Base-by-base conservation (phyloP, 2,888 invertebrate genomes). In the Cryptus armator region DNA sequence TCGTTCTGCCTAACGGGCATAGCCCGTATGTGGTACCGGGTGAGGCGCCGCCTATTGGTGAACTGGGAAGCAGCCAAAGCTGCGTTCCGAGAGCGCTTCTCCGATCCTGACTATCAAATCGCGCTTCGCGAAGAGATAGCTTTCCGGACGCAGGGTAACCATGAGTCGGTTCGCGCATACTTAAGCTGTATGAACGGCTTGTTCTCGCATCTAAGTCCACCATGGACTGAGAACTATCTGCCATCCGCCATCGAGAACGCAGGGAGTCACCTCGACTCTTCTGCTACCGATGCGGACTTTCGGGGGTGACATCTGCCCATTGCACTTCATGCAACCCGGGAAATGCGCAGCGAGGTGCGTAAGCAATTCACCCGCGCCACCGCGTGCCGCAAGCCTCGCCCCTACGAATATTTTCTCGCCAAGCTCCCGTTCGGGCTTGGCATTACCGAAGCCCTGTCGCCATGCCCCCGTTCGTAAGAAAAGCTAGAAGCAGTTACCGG, bases 61-160 rank as follows among this genome's bases (percentile, higher is more conserved):
- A n/a, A 64, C 4, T 74, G 74, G 74, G 29, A 9, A 0, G 14
- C 48, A 7, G 62, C 62, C 24, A 59, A 32, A 53, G n/a, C n/a
- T n/a, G n/a, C n/a, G n/a, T n/a, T n/a, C n/a, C n/a, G n/a, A n/a
- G n/a, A n/a, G n/a, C n/a, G n/a, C n/a, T n/a, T n/a, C n/a, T n/a
- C n/a, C n/a, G n/a, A n/a, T n/a, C n/a, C n/a, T n/a, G n/a, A n/a
- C 14, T 12, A 12, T 37, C 72, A 80, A n/a, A 46, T 80, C 48
- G 80, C 68, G 5, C 77, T 67, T 53, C 77, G 51, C 19, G 53
- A 53, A 14, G 77, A 77, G 51, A 77, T 68, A 3, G 24, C 77
- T 6, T 16, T 6, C 4, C 32, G 71, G 32, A 62, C 62, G 4
- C 80, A 80, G n/a, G 80, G 72, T 0, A 51, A 62, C 5, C n/a